These are phyloP conservation scores for Hydra vulgaris DNA, from an alignment of 30 jellyfish, hydroid and myxozoan species.

Conservation along the genomic window DNA sequence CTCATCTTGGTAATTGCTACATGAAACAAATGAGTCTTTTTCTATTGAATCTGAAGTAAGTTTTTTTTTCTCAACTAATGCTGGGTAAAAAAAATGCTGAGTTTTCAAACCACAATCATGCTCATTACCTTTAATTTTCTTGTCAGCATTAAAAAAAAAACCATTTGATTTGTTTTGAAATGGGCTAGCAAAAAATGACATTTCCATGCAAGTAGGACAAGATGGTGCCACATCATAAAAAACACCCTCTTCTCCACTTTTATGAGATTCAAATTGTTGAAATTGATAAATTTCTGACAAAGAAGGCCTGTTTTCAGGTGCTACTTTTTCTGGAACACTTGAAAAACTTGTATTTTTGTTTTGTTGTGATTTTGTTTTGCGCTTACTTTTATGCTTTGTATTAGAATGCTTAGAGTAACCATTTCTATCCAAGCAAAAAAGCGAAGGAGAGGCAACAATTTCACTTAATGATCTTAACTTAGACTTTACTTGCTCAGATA, in stretches of 20 bases:
- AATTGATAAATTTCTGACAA: background rate
- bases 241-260: slow-evolving; percentile 48
- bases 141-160: slow-evolving; percentile 20
- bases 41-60: slow-evolving; percentile 23
- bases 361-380: background rate
- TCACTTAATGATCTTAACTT: background rate
- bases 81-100: slow-evolving; percentile 53
- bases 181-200: slow-evolving; percentile 88
- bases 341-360: background rate
- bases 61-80: slow-evolving; percentile 37
- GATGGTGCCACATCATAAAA: slow-evolving; percentile 78
- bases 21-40: slow-evolving; percentile 65
- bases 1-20: slow-evolving; percentile 33
- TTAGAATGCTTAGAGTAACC: background rate
- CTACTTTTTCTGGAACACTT: background rate
- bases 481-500: slow-evolving; percentile 59
- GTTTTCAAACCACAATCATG: slow-evolving; percentile 82
- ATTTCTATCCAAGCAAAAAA: background rate
- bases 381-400: background rate
- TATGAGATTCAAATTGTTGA: slow-evolving; percentile 37
- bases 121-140: slow-evolving; percentile 21
- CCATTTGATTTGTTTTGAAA: slow-evolving; percentile 36
- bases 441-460: background rate
- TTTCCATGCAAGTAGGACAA: slow-evolving; percentile 95
- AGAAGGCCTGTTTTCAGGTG: background rate